Base-by-base conservation (phyloP, 2,113 vertebrate species). In the Propithecus coquereli region DNA sequence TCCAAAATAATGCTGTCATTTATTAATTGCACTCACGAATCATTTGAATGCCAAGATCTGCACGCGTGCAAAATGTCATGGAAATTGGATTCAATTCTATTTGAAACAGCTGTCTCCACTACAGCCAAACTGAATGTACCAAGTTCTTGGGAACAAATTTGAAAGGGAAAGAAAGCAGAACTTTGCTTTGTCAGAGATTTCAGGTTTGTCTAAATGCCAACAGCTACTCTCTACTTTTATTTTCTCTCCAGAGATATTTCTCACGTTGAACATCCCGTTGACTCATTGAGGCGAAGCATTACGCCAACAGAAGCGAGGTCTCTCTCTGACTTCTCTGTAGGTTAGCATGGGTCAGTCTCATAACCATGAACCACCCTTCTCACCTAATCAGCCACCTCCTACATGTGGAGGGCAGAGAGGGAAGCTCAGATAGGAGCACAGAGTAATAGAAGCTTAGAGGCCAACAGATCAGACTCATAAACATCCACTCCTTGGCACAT, bases 21-120 rank as follows among this genome's bases (percentile, higher is more conserved):
- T 97, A 98, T 97, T 98, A 97, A 97, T 97, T 96, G 90, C 68
- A 86, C 92, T 97, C 96, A 94, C n/a, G 63, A 96, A 89, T 97
- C 87, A 95, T 92, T 87, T 92, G 87, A 92, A 95, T 95, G 97
- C 98, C 98, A 98, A 96, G 73, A 93, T 97, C 90, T 96, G 95
- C 92, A 85, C 73, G 90, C 45, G 34, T 96, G 90, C 88, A 97
- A 97, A 98, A 98, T 97, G 90, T 97, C 96, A 97, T 88, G 77
- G 90, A 97, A 97, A 97, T 97, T 97, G 97, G 95, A 97, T 94
- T 97, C 59, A 30, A 57, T 95, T 96, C 95, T 95, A 14, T 96
- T 97, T 96, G 90, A 95, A 97, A 97, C 97, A 98, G 96, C 97
- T 98, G 98, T 95, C 95, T 97, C 95, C 92, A 86, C 94, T 89